These are phyloP conservation scores for Mystacides longicornis DNA, from an alignment of 2,888 invertebrate species.

Conservation along the genomic window DNA sequence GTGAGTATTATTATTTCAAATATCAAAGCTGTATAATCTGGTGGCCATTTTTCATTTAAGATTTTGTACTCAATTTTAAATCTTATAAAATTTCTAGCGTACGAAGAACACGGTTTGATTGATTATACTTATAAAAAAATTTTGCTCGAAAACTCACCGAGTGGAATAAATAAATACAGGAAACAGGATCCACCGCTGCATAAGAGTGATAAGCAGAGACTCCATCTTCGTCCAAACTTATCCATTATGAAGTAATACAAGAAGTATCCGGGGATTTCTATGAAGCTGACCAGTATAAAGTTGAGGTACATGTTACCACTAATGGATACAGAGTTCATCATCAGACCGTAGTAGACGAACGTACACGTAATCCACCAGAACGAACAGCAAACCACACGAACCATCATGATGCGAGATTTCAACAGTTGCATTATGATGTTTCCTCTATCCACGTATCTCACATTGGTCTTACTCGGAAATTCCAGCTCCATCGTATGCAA, in stretches of 20 bases:
- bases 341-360: slow-evolving; percentile 73
- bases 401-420: slow-evolving; percentile 44
- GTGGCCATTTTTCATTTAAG: too few relatives aligned
- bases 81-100: too few relatives aligned
- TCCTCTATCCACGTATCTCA: not conserved
- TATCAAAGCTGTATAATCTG: too few relatives aligned
- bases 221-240: slow-evolving; percentile 47
- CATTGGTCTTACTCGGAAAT: slow-evolving; percentile 16
- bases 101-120: too few relatives aligned
- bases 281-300: slow-evolving; percentile 57
- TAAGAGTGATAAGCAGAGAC: slow-evolving; percentile 31
- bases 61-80: too few relatives aligned
- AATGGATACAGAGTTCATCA: slow-evolving; percentile 65
- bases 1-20: too few relatives aligned
- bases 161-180: slow-evolving; percentile 46
- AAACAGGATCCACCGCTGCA: slow-evolving; percentile 49
- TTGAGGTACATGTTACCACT: slow-evolving; percentile 68
- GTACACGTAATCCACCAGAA: slow-evolving; percentile 70
- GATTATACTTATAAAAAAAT: too few relatives aligned
- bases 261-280: slow-evolving; percentile 66
- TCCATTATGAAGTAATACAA: slow-evolving; percentile 55
- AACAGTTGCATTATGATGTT: slow-evolving; percentile 36
- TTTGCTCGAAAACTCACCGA: too few relatives aligned
- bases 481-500: slow-evolving; percentile 32
- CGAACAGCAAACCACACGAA: slow-evolving; percentile 57